Evolutionary conservation across 2,797 vertebrate species (phyloP), one percentile per base, ranked within the genome.

Genomic region (Periparus ater): DNA sequence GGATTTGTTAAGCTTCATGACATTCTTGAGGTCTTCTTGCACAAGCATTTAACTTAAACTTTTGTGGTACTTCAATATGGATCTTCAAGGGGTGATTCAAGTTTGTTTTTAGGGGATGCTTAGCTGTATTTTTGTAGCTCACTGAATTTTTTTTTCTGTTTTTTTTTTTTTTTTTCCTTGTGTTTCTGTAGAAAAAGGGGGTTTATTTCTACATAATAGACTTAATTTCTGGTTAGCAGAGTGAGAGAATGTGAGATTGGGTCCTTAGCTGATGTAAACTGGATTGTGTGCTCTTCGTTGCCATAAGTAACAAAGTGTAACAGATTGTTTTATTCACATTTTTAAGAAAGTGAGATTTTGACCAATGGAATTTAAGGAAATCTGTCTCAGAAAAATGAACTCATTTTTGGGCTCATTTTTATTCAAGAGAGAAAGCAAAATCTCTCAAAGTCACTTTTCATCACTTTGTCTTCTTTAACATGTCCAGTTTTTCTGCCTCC

Each of bases 301-400:
- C 10, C 76, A 15, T 58, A 53, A 62, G 6, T 27, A 45, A 65
- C 79, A 44, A 18, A 19, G 29, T 58, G 12, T 29, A 63, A 55
- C 21, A 32, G 8, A 40, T 79, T n/a, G 32, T 11, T 88, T 92
- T 67, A 40, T 63, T 81, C 11, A 38, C 10, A 72, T 4, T 68
- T 89, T 84, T 78, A 79, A 81, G 50, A 15, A 85, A 74, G 16
- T 45, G 45, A 70, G 18, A 48, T 77, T 84, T 89, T 90, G 40
- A 14, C 11, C n/a, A 67, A 17, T 32, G 9, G 12, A 58, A 70
- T 88, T 66, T 67, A 36, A 70, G 27, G 11, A 77, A 85, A 73
- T 80, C 19, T 44, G 38, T 16, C n/a, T 55, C 22, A 44, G 40
- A 70, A 91, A 83, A 81, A 23, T 51, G 20, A 84, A 26, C 6